Conservation (phyloP, 2,113 vertebrate species). For the Leuciscus idus region DNA sequence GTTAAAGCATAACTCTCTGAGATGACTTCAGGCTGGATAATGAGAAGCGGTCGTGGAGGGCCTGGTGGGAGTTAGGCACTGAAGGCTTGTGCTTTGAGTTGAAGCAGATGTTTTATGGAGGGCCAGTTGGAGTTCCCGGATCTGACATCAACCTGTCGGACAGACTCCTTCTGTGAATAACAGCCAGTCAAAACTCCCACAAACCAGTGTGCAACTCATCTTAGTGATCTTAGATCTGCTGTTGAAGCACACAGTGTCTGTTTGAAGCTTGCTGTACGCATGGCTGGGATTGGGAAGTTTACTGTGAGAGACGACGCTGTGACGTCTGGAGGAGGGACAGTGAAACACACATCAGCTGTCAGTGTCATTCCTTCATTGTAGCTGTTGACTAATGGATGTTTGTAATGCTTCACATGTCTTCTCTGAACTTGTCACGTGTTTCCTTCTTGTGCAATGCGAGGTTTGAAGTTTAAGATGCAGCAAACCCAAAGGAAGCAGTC, state of each 20-base stretch:
- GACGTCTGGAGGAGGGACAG: too few species aligned
- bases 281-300: neutral
- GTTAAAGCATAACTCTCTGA: neutral
- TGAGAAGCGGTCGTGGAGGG: neutral
- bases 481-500: constrained; percentile 33
- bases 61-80: neutral
- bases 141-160: neutral
- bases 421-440: neutral
- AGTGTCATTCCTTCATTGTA: neutral
- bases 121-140: neutral
- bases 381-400: neutral
- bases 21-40: neutral
- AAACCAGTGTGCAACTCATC: neutral
- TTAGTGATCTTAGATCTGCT: neutral
- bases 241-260: too few species aligned
- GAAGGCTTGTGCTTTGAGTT: neutral
- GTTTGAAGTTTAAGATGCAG: constrained; percentile 41
- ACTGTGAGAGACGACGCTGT: neutral
- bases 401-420: neutral
- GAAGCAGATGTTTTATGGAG: constrained; percentile 1
- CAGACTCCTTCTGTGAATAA: neutral
- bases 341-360: neutral
- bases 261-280: neutral
- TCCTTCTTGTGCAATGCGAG: constrained; percentile 15
- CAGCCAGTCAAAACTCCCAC: neutral